A percentile compares a stretch with the other conserved stretches of the same genome.
Evolutionary conservation across 2,888 invertebrate species (phyloP).

Genomic region (Smittia aterrima): DNA sequence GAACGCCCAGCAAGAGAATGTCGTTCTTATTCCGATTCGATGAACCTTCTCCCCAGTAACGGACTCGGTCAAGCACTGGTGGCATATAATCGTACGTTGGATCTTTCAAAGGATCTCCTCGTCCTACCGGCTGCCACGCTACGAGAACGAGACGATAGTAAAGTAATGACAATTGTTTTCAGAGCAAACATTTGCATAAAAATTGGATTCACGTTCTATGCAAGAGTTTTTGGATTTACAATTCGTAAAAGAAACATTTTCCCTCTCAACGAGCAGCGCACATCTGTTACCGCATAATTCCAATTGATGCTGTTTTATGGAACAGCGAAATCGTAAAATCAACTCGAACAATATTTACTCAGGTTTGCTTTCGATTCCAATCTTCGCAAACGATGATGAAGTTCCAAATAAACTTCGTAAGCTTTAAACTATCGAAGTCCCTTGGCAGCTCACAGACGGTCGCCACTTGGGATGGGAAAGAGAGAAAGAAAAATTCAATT

Average conservation of each 20-base stretch:
- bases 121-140: conserved; percentile 80
- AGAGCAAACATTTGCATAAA: conserved; percentile 18
- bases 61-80: conserved; percentile 73
- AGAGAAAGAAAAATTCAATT: conserved; percentile 4
- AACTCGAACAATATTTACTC: neutral
- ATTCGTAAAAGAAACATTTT: neutral
- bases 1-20: conserved; percentile 66
- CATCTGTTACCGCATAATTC: conserved; percentile 15
- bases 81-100: conserved; percentile 84
- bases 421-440: neutral
- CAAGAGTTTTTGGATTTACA: conserved; percentile 19
- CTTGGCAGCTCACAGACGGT: neutral
- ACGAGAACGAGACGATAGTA: too few relatives aligned
- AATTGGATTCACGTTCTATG: conserved; percentile 14
- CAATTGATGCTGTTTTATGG: conserved; percentile 8
- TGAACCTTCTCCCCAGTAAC: conserved; percentile 68
- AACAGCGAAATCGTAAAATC: neutral
- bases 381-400: neutral
- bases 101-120: conserved; percentile 77
- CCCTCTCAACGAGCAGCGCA: neutral
- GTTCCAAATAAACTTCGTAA: neutral
- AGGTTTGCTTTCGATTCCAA: neutral
- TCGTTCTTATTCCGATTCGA: conserved; percentile 59
- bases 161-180: too few relatives aligned
- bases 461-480: neutral